Conservation (phyloP, 2,113 vertebrate species). For the Tychaedon coryphoeus region DNA sequence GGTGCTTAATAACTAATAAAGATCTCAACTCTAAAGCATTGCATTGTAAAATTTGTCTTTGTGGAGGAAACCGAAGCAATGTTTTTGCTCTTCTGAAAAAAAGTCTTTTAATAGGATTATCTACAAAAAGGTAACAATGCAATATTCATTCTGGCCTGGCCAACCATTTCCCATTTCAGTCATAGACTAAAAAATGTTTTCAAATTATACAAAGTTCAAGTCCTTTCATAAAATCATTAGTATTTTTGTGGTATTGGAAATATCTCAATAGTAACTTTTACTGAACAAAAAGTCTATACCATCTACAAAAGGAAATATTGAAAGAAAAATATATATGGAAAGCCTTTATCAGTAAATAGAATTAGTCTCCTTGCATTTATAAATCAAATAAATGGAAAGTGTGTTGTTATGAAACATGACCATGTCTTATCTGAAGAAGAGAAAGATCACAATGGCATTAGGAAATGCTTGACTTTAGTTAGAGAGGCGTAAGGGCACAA, state of each 20-base stretch:
- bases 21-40: not conserved
- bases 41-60: not conserved
- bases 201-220: not conserved
- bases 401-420: conserved; percentile 84
- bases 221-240: conserved; percentile 31
- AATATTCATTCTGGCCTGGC: not conserved
- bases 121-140: not conserved
- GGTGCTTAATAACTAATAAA: conserved; percentile 41
- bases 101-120: conserved; percentile 6
- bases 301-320: conserved; percentile 64
- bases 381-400: conserved; percentile 85
- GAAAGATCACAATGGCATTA: conserved; percentile 84
- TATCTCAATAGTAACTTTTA: conserved; percentile 40
- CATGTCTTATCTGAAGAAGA: conserved; percentile 85
- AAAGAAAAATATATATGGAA: conserved; percentile 75
- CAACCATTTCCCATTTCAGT: not conserved
- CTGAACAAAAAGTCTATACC: conserved; percentile 33
- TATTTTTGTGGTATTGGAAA: conserved; percentile 23
- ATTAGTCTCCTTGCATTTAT: conserved; percentile 81
- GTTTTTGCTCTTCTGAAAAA: not conserved
- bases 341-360: conserved; percentile 84
- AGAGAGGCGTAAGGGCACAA: conserved; percentile 79
- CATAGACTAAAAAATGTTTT: not conserved
- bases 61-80: not conserved
- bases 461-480: conserved; percentile 91